These are phyloP conservation scores for Bombus pascuorum DNA, from an alignment of 1,140 invertebrate species.

Conservation along the genomic window DNA sequence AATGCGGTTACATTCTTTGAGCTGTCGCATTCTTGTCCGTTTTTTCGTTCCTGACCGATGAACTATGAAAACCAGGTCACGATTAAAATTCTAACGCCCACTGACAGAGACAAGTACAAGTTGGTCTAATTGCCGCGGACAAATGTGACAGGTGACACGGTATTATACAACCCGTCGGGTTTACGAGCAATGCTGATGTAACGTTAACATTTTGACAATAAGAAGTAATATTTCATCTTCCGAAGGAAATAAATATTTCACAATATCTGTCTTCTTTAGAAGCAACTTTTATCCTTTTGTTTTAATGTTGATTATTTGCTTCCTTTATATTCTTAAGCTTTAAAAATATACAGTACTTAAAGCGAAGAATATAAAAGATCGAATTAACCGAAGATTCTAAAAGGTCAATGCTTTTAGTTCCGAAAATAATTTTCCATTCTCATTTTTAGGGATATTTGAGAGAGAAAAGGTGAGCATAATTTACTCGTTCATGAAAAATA, in stretches of 20 bases:
- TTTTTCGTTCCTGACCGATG: background rate
- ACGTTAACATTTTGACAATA: background rate
- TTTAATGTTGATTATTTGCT: background rate
- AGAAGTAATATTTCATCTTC: background rate
- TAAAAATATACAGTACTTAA: background rate
- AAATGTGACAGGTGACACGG: conserved; percentile 15
- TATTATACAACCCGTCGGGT: background rate
- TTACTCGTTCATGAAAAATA: background rate
- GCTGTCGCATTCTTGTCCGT: background rate
- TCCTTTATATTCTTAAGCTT: background rate
- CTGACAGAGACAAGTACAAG: background rate
- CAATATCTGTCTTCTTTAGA: background rate
- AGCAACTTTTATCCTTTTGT: too few species aligned
- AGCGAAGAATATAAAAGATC: background rate
- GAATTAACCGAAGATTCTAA: background rate
- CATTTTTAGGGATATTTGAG: background rate
- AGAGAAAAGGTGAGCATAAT: background rate
- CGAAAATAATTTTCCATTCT: background rate
- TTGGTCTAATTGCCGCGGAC: conserved; percentile 7
- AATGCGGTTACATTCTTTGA: background rate
- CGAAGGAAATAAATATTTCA: background rate
- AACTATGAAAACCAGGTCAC: background rate
- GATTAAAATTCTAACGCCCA: conserved; percentile 6
- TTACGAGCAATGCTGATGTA: background rate
- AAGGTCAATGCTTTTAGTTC: background rate